Evolutionary conservation across 2,888 invertebrate species (phyloP).

Genomic region (Yponomeuta plumbellus): DNA sequence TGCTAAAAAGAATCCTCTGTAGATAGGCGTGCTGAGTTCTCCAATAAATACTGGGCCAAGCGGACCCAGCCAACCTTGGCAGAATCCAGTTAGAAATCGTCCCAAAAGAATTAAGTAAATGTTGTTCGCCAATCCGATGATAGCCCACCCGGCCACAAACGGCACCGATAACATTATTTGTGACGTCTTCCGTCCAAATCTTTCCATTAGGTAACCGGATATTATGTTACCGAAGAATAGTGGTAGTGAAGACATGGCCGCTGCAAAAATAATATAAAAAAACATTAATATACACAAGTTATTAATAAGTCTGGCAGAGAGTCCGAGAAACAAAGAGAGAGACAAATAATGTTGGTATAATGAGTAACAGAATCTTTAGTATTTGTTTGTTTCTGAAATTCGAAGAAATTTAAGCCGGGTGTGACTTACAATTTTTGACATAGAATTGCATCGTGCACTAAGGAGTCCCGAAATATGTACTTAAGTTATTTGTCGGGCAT

Average conservation of each 20-base stretch:
- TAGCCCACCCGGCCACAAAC: constrained; percentile 76
- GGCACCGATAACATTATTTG: constrained; percentile 71
- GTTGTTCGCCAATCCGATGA: constrained; percentile 71
- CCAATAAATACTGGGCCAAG: constrained; percentile 76
- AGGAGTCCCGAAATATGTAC: too few relatives aligned
- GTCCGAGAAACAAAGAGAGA: too few relatives aligned
- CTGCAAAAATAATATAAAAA: constrained; percentile 61
- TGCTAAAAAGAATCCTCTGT: constrained; percentile 79
- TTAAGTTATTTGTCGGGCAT: too few relatives aligned
- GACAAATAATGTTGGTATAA: too few relatives aligned
- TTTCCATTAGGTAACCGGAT: constrained; percentile 78
- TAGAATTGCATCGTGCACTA: too few relatives aligned
- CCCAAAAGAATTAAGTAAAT: constrained; percentile 67
- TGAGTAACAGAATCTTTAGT: too few relatives aligned
- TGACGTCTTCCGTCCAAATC: constrained; percentile 74
- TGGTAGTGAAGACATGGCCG: constrained; percentile 78
- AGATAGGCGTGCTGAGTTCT: constrained; percentile 76
- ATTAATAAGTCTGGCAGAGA: too few relatives aligned
- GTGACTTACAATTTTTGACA: too few relatives aligned
- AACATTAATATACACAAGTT: too few relatives aligned
- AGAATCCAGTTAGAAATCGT: constrained; percentile 74
- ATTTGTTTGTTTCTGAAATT: too few relatives aligned
- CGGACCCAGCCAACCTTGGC: constrained; percentile 77
- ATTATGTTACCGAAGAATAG: constrained; percentile 78
- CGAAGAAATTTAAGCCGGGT: too few relatives aligned